Base-by-base conservation (phyloP, 2,797 vertebrate species). In the Molossus molossus region DNA sequence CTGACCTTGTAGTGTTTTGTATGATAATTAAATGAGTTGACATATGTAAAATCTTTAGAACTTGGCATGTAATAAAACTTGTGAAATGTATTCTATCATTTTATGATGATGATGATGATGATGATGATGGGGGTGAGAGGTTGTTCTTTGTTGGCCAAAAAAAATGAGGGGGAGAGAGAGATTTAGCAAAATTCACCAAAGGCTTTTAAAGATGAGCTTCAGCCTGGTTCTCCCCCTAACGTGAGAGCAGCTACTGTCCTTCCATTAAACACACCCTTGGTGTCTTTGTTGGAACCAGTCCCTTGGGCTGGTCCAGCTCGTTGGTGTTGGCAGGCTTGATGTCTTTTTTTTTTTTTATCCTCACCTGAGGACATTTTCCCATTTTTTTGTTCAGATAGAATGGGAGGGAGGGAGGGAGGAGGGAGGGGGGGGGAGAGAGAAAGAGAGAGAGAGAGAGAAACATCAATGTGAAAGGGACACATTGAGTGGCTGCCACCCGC, bases 241-340 rank as follows among this genome's bases (percentile, higher is more conserved):
- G 5, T 25, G 27, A 62, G 25, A 3, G 6, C 15, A 65, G 2
- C 5, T 7, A 6, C 6, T 50, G 4, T 7, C 64, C 48, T 83
- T 53, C 25, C 15, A 15, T 3, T 2, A 3, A 11, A 23, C 25
- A 27, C 0, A 14, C 10, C 1, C 4, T 33, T 7, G 1, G 5
- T 5, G 9, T 18, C 11, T 40, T 23, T 53, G n/a, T 58, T 79
- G 62, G 40, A n/a, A 4, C 3, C 37, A 48, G 8, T 55, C 8
- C 13, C 14, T 55, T 82, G 29, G 40, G 84, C 17, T 67, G 1
- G 20, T 29, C 21, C 45, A 89, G 40, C 21, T n/a, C 25, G 0
- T 17, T 64, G 48, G 69, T 79, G 18, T 20, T 64, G 10, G 17
- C 9, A 33, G n/a, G 1, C 11, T 87, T 21, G 1, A 65, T 62